Evolutionary conservation across 2,797 vertebrate genomes (phyloP), one percentile per base, ranked within the genome.

Genomic region (Chiroxiphia lanceolata): DNA sequence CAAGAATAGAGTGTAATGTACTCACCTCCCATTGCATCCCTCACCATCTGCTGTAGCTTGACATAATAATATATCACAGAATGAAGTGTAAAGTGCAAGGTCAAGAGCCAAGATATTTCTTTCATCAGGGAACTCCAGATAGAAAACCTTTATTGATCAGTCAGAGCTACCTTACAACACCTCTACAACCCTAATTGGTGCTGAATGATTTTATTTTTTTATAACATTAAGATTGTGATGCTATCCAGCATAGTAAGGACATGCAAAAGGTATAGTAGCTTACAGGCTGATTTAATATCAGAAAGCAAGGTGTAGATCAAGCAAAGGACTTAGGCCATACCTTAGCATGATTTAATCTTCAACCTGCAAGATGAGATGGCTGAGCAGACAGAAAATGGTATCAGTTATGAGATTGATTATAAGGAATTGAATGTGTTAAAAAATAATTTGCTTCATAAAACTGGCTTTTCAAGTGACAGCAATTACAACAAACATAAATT

Each of bases 401-500:
- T 71, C 57, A 72, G 25, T 63, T 93, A 56, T 7, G 15, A 90
- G 53, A 78, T 10, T 88, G 76, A 86, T 82, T 78, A 60, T 61
- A 89, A 69, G 44, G 85, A 91, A 95, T 29, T 21, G 77, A 92
- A 93, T 40, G 48, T 60, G 77, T 77, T 94, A 89, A 92, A 85
- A 84, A 93, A 81, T 48, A 83, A 71, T 54, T 91, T 81, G 8
- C 56, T 82, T 93, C 79, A 76, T 54, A 80, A 90, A 95, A 94
- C 47, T 44, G 67, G 18, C 15, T 96, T 96, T 95, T 92, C 88
- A 94, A 92, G 88, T 76, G 33, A 82, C 2, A 8, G 77, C 72
- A 94, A 85, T 96, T 96, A 68, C 59, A 76, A 72, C 71, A 90
- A 96, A 91, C 16, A 38, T n/a, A 87, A 90, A 94, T 90, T 91